Evolutionary conservation across 2,888 invertebrate genomes (phyloP), one percentile per base, ranked within the genome.

Genomic region (Acanthococcus lagerstroemiae): DNA sequence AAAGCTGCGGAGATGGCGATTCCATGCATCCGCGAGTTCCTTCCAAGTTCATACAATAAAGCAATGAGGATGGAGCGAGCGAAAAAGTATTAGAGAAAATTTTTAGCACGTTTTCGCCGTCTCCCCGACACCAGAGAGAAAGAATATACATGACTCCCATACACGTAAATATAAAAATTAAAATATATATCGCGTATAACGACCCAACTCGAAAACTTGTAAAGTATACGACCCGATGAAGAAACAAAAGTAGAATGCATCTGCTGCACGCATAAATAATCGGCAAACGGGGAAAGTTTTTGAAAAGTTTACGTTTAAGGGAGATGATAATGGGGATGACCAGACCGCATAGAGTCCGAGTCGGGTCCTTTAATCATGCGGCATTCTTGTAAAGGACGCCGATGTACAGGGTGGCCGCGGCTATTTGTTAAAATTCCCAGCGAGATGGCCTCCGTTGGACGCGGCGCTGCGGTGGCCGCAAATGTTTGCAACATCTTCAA

Each of bases 271-370:
- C 63, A 63, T 63, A 63, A 63, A 63, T 63, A 63, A 63, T 63
- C 54, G 52, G 54, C 48, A 63, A 63, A 52, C 52, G 63, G 63
- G 63, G 63, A 63, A 63, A 63, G 63, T 63, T 63, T 63, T 63
- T 63, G 63, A 63, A 63, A 63, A 63, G 63, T 63, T 63, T 63
- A 63, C 63, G 54, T 63, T 63, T 63, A 63, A 63, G 63, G 63
- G 63, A 63, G 63, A 63, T 54, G 63, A 63, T 63, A 63, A 63
- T 63, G 63, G 63, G 63, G 30, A 63, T 63, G 63, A 54, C 54
- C 63, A 63, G 63, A 63, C 63, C 63, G 63, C 63, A 63, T 37
- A 30, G 52, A 63, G 63, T 63, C 63, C 63, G 63, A 63, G 27
- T 63, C 27, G 15, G 54, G 48, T 52, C 52, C 63, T 63, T 63